Base-by-base conservation (phyloP, 1,140 invertebrate species). In the Asobara japonica region DNA sequence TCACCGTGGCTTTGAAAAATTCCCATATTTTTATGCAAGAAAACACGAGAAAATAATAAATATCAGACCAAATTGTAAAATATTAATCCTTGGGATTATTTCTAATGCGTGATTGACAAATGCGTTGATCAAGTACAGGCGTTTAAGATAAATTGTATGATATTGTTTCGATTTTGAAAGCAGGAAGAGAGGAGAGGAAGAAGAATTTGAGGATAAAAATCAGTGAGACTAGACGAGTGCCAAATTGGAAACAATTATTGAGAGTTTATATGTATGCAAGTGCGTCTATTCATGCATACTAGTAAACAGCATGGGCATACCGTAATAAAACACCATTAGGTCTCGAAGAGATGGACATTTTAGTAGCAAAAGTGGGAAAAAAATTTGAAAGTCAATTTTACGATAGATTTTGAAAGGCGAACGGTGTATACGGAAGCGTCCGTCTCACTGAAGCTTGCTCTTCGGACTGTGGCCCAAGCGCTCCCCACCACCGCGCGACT, bases 141-240 rank as follows among this genome's bases (percentile, higher is more conserved):
- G 31, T 6, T 45, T 45, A 16, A 45, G 2, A 18, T 18, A 11
- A 25, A 56, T 36, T 5, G 31, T 36, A 36, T 36, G 56, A 60
- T 36, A 51, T 62, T 48, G 65, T 79, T 75, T 72, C 64, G 68
- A 77, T 56, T 51, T 60, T 78, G 31, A 78, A 72, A 69, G 74
- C 61, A 74, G 74, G 70, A 51, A 38, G 10, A 13, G 45, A 51
- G 16, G 78, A 80, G 77, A 80, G 69, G 75, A 84, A 84, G 83
- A 83, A 86, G 85, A 83, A 83, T 83, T 79, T 78, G 82, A 82
- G 85, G 85, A 85, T 85, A 80, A 85, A 82, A 75, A 84, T 81
- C 65, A 65, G 83, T 60, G 74, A 80, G 79, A 81, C 51, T 79
- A 80, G 79, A 76, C 77, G 79, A 83, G 83, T 82, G 80, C 82